Base-by-base conservation (phyloP, 1,140 invertebrate species). In the Globodera rostochiensis region DNA sequence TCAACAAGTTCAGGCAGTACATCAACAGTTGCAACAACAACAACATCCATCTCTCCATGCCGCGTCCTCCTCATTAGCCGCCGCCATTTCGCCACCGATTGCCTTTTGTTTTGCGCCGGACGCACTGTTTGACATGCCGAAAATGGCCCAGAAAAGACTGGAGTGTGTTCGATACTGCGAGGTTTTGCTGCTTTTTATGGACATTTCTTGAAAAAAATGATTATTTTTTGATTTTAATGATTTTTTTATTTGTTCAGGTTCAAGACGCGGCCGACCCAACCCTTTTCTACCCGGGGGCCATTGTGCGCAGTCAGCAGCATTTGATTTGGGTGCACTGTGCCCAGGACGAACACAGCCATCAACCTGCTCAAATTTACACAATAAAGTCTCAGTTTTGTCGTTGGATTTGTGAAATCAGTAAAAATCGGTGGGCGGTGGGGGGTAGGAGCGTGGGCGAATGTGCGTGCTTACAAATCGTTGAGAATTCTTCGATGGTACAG, bases 81-180 rank as follows among this genome's bases (percentile, higher is more conserved):
- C 50, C 6, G 15, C 19, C 19, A 6, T 64, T 64, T 15, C 57
- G 57, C 15, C 57, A 6, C 19, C 15, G 57, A 64, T 64, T 11
- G 57, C 6, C 13, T 64, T 64, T 15, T 25, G 9, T 45, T 71
- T 71, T 71, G 69, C 69, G 46, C 69, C 69, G 9, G 69, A 71
- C 69, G 11, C 25, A 11, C 46, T 36, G 2, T 71, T 71, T 36
- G 69, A 71, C 2, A 13, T 71, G 13, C 25, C 69, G 1, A 71
- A 71, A 71, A 71, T 71, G 69, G 69, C 25, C 5, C 69, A 71
- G 19, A 71, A 71, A 71, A n/a, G 69, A 13, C 46, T 71, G 69
- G 69, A 71, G 36, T 71, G n/a, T 71, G 46, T 71, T 47, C 69
- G 69, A 5, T 71, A 71, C 19, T 71, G 69, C 46, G 69, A 71